phyloP scores from a whole-genome alignment of 1,140 invertebrate species.

The Rhagoletis pomonella region DNA sequence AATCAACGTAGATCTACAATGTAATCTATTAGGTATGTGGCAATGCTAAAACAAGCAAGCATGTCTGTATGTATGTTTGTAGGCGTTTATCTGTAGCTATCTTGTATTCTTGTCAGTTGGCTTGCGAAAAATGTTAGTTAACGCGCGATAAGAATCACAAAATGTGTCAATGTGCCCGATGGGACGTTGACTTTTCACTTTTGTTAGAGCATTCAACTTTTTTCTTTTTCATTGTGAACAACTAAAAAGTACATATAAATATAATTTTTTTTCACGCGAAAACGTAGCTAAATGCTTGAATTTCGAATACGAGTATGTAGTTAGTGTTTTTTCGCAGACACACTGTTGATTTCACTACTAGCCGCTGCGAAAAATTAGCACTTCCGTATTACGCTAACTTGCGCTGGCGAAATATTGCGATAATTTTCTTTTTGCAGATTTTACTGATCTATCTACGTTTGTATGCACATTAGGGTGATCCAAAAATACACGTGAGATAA shows the following conservation, averaged over 20 bases:
- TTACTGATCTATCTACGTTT: neutral
- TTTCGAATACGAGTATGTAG: neutral
- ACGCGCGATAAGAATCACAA: constrained; percentile 44
- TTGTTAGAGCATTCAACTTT: neutral
- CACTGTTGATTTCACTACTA: neutral
- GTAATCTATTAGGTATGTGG: constrained; percentile 14
- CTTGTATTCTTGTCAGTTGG: constrained; percentile 14
- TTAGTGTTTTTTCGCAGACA: neutral
- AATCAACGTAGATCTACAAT: neutral
- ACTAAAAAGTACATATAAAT: no score
- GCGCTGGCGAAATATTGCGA: no score
- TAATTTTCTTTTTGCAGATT: neutral
- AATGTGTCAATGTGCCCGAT: constrained; percentile 41
- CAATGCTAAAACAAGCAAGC: neutral
- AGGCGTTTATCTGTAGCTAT: constrained; percentile 19
- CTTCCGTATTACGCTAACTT: neutral
- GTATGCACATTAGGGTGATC: no score
- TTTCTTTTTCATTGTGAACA: neutral
- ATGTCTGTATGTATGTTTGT: neutral
- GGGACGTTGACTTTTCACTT: constrained; percentile 42
- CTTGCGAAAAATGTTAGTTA: constrained; percentile 43
- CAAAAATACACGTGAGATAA: no score
- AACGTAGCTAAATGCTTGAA: neutral
- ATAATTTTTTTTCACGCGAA: neutral
- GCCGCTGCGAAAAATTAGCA: neutral